phyloP scores from a whole-genome alignment of 1,140 invertebrate genomes.

The Argopecten irradians region DNA sequence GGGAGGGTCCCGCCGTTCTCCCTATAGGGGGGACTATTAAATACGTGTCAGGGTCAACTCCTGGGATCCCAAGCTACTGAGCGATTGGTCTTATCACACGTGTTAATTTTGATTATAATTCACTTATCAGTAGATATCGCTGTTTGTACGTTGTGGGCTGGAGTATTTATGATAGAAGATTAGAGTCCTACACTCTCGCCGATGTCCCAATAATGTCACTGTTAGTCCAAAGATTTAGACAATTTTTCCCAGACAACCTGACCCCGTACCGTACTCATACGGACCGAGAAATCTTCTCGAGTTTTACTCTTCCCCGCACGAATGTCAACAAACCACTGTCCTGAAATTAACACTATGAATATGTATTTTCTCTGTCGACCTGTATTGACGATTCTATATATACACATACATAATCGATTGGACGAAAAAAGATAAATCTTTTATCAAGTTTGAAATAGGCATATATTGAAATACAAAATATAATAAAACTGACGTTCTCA shows the following conservation, averaged over 20 bases:
- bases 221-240: neutral
- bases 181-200: neutral
- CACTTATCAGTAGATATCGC: slow-evolving; percentile 40
- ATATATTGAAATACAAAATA: neutral
- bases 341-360: neutral
- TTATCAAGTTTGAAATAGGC: neutral
- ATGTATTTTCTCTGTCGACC: neutral
- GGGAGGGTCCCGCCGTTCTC: slow-evolving; percentile 19
- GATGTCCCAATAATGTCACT: neutral
- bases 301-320: neutral
- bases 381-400: neutral
- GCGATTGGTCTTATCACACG: neutral
- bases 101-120: slow-evolving; percentile 40
- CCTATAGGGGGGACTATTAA: neutral
- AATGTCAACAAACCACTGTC: slow-evolving; percentile 9
- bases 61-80: neutral
- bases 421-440: neutral
- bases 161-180: slow-evolving; percentile 36
- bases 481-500: neutral
- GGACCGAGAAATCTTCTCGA: neutral
- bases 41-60: neutral
- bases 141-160: slow-evolving; percentile 44
- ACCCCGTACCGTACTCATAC: neutral
- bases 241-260: slow-evolving; percentile 9
- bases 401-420: neutral